These are phyloP conservation scores for Acrossocheilus fasciatus DNA, from an alignment of 2,797 vertebrate genomes.

Conservation along the genomic window DNA sequence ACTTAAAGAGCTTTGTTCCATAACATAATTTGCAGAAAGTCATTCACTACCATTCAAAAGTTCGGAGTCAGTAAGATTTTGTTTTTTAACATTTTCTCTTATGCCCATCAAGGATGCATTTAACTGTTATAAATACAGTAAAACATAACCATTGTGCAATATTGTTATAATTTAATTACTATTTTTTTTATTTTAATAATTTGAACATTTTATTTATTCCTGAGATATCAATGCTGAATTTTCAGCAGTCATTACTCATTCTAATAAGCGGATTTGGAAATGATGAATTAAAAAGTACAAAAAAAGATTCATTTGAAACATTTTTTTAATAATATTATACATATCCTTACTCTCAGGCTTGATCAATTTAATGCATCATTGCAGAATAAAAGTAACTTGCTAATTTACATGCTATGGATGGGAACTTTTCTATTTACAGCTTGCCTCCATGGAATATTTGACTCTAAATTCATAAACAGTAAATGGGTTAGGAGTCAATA, in stretches of 20 bases:
- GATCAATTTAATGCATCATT: neutral
- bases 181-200: neutral
- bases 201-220: neutral
- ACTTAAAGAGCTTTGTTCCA: neutral
- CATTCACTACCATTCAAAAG: neutral
- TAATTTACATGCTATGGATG: neutral
- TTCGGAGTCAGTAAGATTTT: neutral
- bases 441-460: neutral
- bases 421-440: neutral
- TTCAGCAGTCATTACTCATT: neutral
- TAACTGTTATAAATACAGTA: neutral
- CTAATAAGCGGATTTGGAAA: neutral
- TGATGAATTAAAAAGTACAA: neutral
- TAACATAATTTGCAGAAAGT: neutral
- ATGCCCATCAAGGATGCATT: neutral
- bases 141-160: neutral
- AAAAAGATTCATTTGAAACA: too few species aligned
- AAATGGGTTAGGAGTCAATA: neutral
- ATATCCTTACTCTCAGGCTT: neutral
- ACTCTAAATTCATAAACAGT: neutral
- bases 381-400: neutral
- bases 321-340: too few species aligned
- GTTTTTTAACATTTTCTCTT: neutral
- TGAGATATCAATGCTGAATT: neutral
- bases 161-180: neutral